These are phyloP conservation scores for Colostygia pectinataria DNA, from an alignment of 2,888 invertebrate genomes.

Conservation along the genomic window DNA sequence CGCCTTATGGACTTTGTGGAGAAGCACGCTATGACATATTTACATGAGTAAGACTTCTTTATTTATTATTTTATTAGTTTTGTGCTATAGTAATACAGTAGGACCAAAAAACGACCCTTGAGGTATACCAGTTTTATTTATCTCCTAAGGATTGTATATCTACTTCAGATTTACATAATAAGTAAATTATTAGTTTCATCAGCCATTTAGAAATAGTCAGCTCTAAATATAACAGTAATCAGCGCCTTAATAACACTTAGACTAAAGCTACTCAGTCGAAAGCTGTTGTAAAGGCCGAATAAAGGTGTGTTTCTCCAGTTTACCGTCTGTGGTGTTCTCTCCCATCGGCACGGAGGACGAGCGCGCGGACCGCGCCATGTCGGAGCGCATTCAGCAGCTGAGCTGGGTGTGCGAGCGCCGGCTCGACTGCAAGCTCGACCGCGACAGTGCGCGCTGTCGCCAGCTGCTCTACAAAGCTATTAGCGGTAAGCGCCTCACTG, in stretches of 20 bases:
- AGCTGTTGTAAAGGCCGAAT: not conserved
- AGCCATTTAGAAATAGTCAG: too few relatives aligned
- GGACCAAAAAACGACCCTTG: slow-evolving; percentile 3
- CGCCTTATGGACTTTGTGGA: slow-evolving; percentile 96
- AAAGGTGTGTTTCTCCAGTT: slow-evolving; percentile 45
- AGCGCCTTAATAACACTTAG: too few relatives aligned
- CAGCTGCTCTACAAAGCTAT: slow-evolving; percentile 96
- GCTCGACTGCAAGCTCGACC: slow-evolving; percentile 95
- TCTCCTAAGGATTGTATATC: too few relatives aligned
- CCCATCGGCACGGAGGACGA: slow-evolving; percentile 95
- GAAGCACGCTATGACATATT: slow-evolving; percentile 94
- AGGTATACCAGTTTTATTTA: not conserved
- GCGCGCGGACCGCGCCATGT: slow-evolving; percentile 95
- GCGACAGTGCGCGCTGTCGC: slow-evolving; percentile 91
- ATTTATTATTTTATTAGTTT: too few relatives aligned
- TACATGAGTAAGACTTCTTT: slow-evolving; percentile 94
- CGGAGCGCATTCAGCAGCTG: slow-evolving; percentile 96
- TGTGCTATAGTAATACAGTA: not conserved
- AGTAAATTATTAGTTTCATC: too few relatives aligned
- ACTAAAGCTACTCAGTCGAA: not conserved
- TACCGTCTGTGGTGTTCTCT: slow-evolving; percentile 88
- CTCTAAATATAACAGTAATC: too few relatives aligned
- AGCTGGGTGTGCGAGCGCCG: slow-evolving; percentile 98
- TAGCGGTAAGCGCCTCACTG: slow-evolving; percentile 90
- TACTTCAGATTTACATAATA: too few relatives aligned